phyloP scores from a whole-genome alignment of 2,888 invertebrate species.

The Micropterix aruncella region DNA sequence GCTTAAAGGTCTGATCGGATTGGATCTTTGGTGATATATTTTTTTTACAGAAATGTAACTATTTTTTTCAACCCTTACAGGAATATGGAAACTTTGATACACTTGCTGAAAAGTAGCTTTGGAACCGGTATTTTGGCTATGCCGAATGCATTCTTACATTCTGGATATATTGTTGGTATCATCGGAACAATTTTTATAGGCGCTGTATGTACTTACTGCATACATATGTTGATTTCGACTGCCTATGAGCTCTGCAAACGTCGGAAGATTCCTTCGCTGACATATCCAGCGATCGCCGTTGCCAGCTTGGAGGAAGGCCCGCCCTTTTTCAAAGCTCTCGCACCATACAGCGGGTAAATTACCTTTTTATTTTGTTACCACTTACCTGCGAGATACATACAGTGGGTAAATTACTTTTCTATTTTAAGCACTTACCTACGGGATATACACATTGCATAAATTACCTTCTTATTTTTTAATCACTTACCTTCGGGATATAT shows the following conservation, averaged over 20 bases:
- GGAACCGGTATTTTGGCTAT: conserved; percentile 89
- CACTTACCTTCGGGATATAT: too few species aligned
- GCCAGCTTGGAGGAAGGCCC: conserved; percentile 69
- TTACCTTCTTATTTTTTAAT: too few species aligned
- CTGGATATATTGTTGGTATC: conserved; percentile 69
- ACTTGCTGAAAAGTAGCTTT: conserved; percentile 77
- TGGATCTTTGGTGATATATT: too few species aligned
- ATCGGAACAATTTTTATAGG: conserved; percentile 76
- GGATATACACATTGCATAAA: too few species aligned
- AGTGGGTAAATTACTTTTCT: too few species aligned
- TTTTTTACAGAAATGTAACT: too few species aligned
- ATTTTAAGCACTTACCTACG: too few species aligned
- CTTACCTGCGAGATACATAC: too few species aligned
- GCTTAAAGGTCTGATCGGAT: too few species aligned
- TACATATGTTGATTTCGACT: conserved; percentile 69
- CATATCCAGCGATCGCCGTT: conserved; percentile 72
- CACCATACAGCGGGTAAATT: conserved; percentile 53
- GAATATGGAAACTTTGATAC: conserved; percentile 66
- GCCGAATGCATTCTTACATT: conserved; percentile 73
- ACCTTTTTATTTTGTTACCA: too few species aligned
- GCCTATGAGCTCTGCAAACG: conserved; percentile 48
- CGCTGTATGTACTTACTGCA: conserved; percentile 83
- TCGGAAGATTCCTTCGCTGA: conserved; percentile 47
- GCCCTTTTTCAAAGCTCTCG: conserved; percentile 42
- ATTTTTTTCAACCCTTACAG: too few species aligned